Base-by-base conservation (phyloP, 2,888 invertebrate genomes). In the Nipponacmea schrenckii region DNA sequence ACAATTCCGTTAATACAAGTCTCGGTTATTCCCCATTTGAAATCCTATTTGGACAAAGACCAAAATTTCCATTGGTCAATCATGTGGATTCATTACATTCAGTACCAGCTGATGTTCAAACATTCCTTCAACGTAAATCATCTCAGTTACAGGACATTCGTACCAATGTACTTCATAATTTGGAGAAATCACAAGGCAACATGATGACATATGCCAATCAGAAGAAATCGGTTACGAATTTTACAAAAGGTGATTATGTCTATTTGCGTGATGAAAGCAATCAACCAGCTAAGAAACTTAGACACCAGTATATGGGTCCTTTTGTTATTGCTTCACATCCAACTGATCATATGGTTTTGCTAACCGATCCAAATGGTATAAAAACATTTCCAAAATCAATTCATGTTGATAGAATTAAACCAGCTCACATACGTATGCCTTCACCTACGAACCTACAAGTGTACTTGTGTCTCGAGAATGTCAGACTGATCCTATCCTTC, bases 11-110 rank as follows among this genome's bases (percentile, higher is more conserved):
- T 5, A 67, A 67, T 45, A 24, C 62, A 10, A 62, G 45, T 31
- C 48, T 56, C 26, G 45, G 44, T 15, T 71, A 71, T 64, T 71
- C 71, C 1, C 74, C 74, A 7, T 69, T 67, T 71, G 71, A 68
- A 31, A 63, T 71, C 4, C 15, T 72, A 26, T 69, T 62, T 67
- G 67, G 63, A 0, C 14, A 31, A 48, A 44, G 74, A 64, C 71
- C 71, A 2, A 69, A 64, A 56, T 74, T 74, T 62, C 71, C 69
- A 45, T 46, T 69, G 14, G 20, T 64, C 17, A 15, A n/a, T 17
- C 44, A 65, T 39, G 44, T 45, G 12, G 10, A 5, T 24, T 1
- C 24, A 4, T 66, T 44, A 66, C 8, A 44, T 17, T 44, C 66
- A 31, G 8, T 17, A 17, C 48, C 48, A 17, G 10, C 5, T 17